phyloP scores from a whole-genome alignment of 1,140 invertebrate genomes.

The Mizuhopecten yessoensis region DNA sequence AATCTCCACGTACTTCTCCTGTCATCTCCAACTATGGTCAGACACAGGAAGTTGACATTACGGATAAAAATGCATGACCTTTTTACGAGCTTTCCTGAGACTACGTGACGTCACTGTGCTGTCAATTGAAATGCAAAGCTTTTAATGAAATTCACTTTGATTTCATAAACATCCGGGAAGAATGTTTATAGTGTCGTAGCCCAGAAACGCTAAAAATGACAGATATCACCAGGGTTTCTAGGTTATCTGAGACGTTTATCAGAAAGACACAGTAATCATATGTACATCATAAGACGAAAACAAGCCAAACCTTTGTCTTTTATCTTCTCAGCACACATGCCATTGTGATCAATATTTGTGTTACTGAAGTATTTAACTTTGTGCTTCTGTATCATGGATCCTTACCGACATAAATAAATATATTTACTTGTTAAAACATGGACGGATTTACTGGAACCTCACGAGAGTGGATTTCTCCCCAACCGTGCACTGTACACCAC shows the following conservation, averaged over 20 bases:
- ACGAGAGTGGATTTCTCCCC: too few relatives aligned
- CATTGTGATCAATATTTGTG: neutral
- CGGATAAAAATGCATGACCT: neutral
- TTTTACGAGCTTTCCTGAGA: neutral
- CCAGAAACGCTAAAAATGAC: neutral
- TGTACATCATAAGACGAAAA: neutral
- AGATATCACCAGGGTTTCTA: neutral
- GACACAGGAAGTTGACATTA: slow-evolving; percentile 12
- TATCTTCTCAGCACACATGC: neutral
- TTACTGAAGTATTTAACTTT: neutral
- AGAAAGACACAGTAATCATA: neutral
- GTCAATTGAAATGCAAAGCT: neutral
- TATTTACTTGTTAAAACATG: neutral
- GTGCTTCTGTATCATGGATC: too few relatives aligned
- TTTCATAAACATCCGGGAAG: neutral
- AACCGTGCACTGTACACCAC: too few relatives aligned
- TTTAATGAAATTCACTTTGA: slow-evolving; percentile 27
- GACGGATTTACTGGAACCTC: too few relatives aligned
- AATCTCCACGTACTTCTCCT: neutral
- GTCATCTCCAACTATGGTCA: slow-evolving; percentile 2
- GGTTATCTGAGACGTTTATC: neutral
- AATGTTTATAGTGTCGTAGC: neutral
- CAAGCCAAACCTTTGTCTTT: neutral
- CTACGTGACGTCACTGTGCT: neutral
- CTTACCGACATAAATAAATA: neutral